phyloP scores from a whole-genome alignment of 2,113 vertebrate genomes.

The Grammatotria lemairii region DNA sequence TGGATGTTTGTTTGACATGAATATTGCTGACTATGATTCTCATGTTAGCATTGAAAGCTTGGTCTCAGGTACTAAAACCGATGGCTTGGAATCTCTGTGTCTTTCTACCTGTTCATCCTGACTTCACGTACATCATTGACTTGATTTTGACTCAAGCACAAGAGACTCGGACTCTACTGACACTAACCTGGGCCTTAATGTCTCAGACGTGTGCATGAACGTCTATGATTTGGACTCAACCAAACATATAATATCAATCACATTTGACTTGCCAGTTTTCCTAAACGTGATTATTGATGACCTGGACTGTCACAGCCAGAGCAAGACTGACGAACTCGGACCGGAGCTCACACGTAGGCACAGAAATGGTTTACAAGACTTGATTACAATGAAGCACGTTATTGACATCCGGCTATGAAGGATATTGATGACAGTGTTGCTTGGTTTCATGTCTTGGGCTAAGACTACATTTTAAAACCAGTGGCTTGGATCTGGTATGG shows the following conservation, averaged over 20 bases:
- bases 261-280: not conserved
- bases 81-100: not conserved
- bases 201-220: not conserved
- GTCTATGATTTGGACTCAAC: not conserved
- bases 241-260: not conserved
- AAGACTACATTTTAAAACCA: not conserved
- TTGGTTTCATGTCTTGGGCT: not conserved
- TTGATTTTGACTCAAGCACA: not conserved
- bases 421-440: not conserved
- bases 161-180: not conserved
- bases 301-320: not conserved
- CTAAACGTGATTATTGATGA: not conserved
- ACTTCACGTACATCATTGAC: accelerated
- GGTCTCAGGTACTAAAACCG: not conserved
- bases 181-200: not conserved
- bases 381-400: not conserved
- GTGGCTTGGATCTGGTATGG: not conserved
- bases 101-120: not conserved
- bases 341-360: not conserved
- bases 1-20: not conserved
- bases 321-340: accelerated
- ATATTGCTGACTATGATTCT: not conserved
- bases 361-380: not conserved
- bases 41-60: not conserved
- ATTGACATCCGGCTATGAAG: not conserved